phyloP scores from a whole-genome alignment of 2,888 invertebrate species.

The Eupithecia subumbrata region DNA sequence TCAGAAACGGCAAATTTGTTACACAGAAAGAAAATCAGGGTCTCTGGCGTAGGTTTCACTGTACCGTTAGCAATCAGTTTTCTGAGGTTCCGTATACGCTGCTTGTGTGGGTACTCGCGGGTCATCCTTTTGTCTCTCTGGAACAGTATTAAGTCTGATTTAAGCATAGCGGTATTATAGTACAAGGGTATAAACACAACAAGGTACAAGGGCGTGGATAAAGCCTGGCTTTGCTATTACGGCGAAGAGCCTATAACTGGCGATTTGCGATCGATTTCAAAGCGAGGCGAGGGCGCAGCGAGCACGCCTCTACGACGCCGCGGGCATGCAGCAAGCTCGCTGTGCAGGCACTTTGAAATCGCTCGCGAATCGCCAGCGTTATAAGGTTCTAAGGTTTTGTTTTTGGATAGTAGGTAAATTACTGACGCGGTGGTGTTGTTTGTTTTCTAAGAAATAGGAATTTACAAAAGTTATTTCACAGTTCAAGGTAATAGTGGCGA shows the following conservation, averaged over 20 bases:
- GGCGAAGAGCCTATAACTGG: neutral
- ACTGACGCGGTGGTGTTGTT: neutral
- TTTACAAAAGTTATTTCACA: neutral
- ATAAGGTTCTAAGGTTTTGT: neutral
- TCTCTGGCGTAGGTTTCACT: conserved; percentile 77
- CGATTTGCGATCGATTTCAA: too few species aligned
- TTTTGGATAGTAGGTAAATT: neutral
- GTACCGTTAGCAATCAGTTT: conserved; percentile 76
- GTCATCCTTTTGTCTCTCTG: conserved; percentile 46
- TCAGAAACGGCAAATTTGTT: conserved; percentile 80
- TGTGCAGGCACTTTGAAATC: too few species aligned
- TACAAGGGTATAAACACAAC: too few species aligned
- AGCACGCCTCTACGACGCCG: too few species aligned
- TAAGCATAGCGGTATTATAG: neutral
- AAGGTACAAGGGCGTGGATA: neutral
- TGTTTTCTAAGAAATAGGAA: neutral
- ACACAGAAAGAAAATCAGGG: conserved; percentile 80
- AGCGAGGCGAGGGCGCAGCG: too few species aligned
- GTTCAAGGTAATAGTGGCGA: neutral
- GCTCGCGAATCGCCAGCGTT: too few species aligned
- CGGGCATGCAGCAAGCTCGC: too few species aligned
- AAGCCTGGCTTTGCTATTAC: neutral
- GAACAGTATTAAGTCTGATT: conserved; percentile 34
- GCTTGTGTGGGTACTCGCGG: conserved; percentile 85
- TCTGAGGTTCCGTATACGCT: conserved; percentile 84